Percentiles rank a stretch among this genome's conserved stretches.
These are phyloP conservation scores for Drosophila meridiana DNA, from an alignment of 2,888 invertebrate species.

Conservation along the genomic window DNA sequence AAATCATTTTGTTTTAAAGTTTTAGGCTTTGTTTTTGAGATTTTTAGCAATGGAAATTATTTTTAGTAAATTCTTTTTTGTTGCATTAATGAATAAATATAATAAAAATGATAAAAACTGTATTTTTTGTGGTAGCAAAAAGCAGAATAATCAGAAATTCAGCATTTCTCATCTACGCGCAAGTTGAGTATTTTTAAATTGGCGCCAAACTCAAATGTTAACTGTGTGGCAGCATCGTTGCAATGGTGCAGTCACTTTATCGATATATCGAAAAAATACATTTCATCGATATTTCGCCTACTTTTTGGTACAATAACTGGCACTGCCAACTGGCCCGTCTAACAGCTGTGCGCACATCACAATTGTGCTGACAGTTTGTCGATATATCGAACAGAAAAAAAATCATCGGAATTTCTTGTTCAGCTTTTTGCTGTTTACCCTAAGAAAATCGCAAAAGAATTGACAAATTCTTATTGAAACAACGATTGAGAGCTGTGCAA, in stretches of 20 bases:
- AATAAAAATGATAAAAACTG: not conserved
- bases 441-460: constrained; percentile 19
- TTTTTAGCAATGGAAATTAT: constrained; percentile 29
- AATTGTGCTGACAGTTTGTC: constrained; percentile 31
- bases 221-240: constrained; percentile 16
- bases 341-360: constrained; percentile 39
- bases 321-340: constrained; percentile 29
- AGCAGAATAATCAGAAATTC: not conserved
- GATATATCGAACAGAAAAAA: constrained; percentile 36
- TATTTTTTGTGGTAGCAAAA: not conserved
- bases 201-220: not conserved
- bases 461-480: constrained; percentile 7
- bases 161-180: not conserved
- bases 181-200: not conserved
- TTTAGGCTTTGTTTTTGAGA: constrained; percentile 49
- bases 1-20: constrained; percentile 42
- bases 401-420: constrained; percentile 44
- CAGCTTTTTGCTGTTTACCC: constrained; percentile 45
- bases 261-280: not conserved
- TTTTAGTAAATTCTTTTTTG: constrained; percentile 40
- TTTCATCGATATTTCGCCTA: not conserved
- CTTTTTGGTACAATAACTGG: not conserved
- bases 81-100: constrained; percentile 51
- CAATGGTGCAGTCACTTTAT: no score
- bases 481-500: not conserved